Percentiles rank a stretch among this genome's conserved stretches.
These are phyloP conservation scores for Polydrusus pterygomalis DNA, from an alignment of 2,888 invertebrate species.

Conservation along the genomic window DNA sequence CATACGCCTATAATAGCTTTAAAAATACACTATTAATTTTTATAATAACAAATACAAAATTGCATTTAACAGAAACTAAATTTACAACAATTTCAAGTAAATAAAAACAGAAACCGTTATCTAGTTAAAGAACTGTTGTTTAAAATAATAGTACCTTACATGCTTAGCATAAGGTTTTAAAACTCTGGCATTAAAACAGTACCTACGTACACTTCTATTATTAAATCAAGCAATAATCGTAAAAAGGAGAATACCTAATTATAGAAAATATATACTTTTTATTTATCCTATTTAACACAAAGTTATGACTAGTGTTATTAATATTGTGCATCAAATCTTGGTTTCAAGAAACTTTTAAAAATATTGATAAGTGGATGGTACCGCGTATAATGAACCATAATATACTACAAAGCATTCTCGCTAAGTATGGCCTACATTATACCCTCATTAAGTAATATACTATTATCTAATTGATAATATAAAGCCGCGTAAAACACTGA, in stretches of 20 bases:
- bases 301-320: too few relatives aligned
- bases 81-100: slow-evolving; percentile 14
- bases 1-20: too few relatives aligned
- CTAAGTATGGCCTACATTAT: too few relatives aligned
- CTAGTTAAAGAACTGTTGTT: slow-evolving; percentile 38
- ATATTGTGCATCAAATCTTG: too few relatives aligned
- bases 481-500: too few relatives aligned
- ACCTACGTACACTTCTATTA: slow-evolving; percentile 16
- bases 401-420: too few relatives aligned
- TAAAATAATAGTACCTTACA: slow-evolving; percentile 42
- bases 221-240: slow-evolving; percentile 42
- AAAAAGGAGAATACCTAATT: slow-evolving; percentile 5
- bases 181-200: slow-evolving; percentile 39
- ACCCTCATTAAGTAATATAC: too few relatives aligned
- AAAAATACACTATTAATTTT: neutral
- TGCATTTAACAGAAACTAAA: neutral
- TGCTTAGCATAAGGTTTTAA: slow-evolving; percentile 42
- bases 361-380: too few relatives aligned
- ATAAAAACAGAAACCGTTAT: slow-evolving; percentile 33
- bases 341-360: too few relatives aligned
- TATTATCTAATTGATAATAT: too few relatives aligned
- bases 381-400: too few relatives aligned
- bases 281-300: too few relatives aligned
- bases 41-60: neutral
- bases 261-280: neutral